Base-by-base conservation (phyloP, 2,113 vertebrate genomes). In the Emberiza fucata region DNA sequence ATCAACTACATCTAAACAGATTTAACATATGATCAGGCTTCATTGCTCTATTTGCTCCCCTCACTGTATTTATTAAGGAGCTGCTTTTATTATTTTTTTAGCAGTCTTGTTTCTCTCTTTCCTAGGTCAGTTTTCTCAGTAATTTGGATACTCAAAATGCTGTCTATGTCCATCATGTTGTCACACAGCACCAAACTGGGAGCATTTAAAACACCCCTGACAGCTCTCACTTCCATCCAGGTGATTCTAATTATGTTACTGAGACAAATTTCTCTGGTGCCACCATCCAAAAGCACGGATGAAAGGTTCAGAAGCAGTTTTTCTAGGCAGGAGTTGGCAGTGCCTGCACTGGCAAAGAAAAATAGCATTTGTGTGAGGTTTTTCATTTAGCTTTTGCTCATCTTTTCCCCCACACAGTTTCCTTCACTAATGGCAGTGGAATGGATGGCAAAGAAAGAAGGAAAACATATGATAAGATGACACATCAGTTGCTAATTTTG, bases 401-500 rank as follows among this genome's bases (percentile, higher is more conserved):
- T 54, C 18, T 64, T 42, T 19, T 14, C 20, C 15, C 22, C 7
- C 9, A 4, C 16, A 4, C 1, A 0, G 7, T 39, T 79, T 61
- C 42, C 47, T 60, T 61, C 63, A 28, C 18, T 91, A 53, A 45
- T 3, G 11, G 22, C 50, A 76, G 25, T 3, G 8, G 47, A 79
- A 84, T 0, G 3, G 57, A 54, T 39, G 31, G 23, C 65, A 76
- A 0, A 40, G 31, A 80, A 63, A 59, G 77, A 78, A 84, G 65
- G 33, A 59, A 92, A 94, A 29, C 83, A 76, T 70, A 71, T 81
- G 79, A 89, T 87, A 45, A 33, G 29, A 59, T 95, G 94, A 95
- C 88, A 75, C 64, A 96, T 45, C 70, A 85, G 54, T 82, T 94
- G 75, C 85, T 92, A 87, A 89, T 92, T 96, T 96, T 93, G 97